Conservation (phyloP, 2,797 vertebrate species). For the Eulemur albifrons region DNA sequence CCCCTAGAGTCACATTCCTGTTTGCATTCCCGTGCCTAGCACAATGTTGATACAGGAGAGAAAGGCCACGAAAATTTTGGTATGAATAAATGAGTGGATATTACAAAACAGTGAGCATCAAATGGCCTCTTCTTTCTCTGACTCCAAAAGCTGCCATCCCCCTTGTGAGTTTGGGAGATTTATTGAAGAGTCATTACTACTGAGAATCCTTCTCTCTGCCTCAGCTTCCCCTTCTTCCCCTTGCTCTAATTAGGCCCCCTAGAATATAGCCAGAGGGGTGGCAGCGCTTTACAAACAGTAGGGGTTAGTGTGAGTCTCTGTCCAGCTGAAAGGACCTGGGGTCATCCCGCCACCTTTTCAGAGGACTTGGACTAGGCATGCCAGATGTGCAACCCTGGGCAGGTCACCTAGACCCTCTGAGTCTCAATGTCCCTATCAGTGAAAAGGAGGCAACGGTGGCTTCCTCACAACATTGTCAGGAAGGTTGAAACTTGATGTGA, state of each 20-base stretch:
- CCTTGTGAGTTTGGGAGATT: neutral
- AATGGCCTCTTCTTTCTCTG: neutral
- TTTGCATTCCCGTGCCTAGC: neutral
- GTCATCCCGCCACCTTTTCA: neutral
- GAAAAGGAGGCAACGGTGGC: neutral
- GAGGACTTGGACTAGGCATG: neutral
- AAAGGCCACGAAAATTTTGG: neutral
- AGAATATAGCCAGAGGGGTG: neutral
- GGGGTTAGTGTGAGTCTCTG: too few relatives aligned
- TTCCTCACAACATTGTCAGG: neutral
- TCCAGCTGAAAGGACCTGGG: neutral
- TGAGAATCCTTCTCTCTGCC: neutral
- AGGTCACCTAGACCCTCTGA: neutral
- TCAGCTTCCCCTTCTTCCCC: neutral
- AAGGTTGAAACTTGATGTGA: neutral
- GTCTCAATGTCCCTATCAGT: neutral
- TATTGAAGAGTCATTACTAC: neutral
- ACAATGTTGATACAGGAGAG: neutral
- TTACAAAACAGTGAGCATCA: neutral
- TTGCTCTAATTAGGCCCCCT: neutral
- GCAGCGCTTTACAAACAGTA: neutral
- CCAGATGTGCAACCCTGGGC: neutral
- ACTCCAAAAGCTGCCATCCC: neutral
- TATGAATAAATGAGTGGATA: constrained; percentile 6
- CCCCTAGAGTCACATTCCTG: neutral